Conservation (phyloP, 2,113 vertebrate species). For the Silurus glanis region DNA sequence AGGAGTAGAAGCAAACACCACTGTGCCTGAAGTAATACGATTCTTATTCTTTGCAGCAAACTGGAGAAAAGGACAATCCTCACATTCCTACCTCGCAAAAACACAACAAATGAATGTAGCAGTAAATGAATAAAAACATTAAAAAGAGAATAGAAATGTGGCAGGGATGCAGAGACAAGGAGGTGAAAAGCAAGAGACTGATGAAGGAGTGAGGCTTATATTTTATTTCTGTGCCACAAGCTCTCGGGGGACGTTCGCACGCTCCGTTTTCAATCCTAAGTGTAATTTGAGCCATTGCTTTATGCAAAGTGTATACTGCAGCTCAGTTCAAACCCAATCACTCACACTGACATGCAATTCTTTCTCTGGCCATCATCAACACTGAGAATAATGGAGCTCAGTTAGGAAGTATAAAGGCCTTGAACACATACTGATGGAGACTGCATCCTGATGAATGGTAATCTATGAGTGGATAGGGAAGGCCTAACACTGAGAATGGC, state of each 20-base stretch:
- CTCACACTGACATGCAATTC: conserved; percentile 77
- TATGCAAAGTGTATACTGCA: conserved; percentile 77
- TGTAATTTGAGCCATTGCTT: conserved; percentile 76
- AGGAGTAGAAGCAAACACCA: not conserved
- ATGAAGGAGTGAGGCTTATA: conserved; percentile 59
- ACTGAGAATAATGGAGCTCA: conserved; percentile 74
- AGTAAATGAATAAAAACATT: conserved; percentile 30
- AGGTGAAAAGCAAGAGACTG: conserved; percentile 21
- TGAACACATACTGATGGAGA: conserved; percentile 60
- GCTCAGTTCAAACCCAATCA: conserved; percentile 78
- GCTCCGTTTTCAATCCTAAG: conserved; percentile 75
- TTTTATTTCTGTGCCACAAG: conserved; percentile 75
- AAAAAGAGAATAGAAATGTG: conserved; percentile 3
- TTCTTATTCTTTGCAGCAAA: not conserved
- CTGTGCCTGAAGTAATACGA: not conserved
- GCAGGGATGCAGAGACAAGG: conserved; percentile 19
- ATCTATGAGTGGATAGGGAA: conserved; percentile 11
- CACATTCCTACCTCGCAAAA: not conserved
- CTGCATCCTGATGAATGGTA: conserved; percentile 65
- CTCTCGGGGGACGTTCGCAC: conserved; percentile 73
- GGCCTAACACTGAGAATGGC: not conserved
- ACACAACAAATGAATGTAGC: not conserved
- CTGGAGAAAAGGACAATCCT: not conserved
- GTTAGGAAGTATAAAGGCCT: conserved; percentile 69
- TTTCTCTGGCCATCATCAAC: conserved; percentile 70